Percentiles rank a stretch among this genome's conserved stretches.
phyloP scores from a whole-genome alignment of 2,797 vertebrate species.

The Diplodus puntazzo region DNA sequence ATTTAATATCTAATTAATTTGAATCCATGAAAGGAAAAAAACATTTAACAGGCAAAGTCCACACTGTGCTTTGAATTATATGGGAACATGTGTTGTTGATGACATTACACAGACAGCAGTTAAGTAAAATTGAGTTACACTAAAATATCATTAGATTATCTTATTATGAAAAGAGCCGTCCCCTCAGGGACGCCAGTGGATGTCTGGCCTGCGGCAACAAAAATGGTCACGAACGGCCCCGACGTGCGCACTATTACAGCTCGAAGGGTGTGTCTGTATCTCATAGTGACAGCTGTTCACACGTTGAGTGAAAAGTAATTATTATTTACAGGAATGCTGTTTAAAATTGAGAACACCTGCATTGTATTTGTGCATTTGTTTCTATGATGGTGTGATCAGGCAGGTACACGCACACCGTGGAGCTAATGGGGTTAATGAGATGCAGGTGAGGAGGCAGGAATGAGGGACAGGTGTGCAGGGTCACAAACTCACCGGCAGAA shows the following conservation, averaged over 20 bases:
- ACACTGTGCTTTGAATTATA: background rate
- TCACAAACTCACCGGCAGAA: background rate
- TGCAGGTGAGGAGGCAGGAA: background rate
- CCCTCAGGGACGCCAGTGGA: background rate
- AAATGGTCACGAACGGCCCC: background rate
- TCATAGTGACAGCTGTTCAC: background rate
- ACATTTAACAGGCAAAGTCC: background rate
- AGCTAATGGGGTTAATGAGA: background rate
- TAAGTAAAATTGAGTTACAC: background rate
- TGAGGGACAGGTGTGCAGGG: conserved; percentile 10
- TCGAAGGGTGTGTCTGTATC: too few species aligned
- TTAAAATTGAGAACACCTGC: background rate
- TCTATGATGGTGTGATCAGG: background rate
- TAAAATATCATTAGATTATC: background rate
- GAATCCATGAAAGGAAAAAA: too few species aligned
- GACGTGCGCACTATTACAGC: background rate
- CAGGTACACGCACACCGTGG: background rate
- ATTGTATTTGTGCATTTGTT: background rate
- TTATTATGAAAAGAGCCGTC: background rate
- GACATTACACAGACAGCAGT: background rate
- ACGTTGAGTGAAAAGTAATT: background rate
- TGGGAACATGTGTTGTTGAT: background rate
- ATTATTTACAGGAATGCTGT: background rate
- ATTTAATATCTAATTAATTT: too few species aligned
- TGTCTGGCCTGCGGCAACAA: background rate